Percentiles rank a stretch among this genome's conserved stretches.
Evolutionary conservation across 2,797 vertebrate genomes (phyloP).

Genomic region (Danio jaintianensis): DNA sequence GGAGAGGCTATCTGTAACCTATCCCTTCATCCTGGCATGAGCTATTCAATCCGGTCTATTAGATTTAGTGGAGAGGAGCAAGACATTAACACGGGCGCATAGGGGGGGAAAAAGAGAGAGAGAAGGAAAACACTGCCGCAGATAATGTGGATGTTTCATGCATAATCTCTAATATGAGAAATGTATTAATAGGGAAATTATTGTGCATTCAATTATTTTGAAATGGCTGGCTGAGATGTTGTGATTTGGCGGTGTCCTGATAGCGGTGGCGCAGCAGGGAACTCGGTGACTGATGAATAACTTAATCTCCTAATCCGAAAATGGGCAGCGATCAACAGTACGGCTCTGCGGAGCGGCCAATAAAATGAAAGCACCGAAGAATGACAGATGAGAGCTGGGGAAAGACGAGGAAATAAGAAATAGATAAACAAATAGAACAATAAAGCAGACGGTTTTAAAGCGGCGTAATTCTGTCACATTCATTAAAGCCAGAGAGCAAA

Average conservation of each 20-base stretch:
- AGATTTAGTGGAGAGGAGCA: slow-evolving; percentile 87
- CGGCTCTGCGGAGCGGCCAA: slow-evolving; percentile 75
- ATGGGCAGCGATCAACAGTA: slow-evolving; percentile 84
- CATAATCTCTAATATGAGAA: slow-evolving; percentile 94
- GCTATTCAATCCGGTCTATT: slow-evolving; percentile 85
- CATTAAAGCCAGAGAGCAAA: slow-evolving; percentile 80
- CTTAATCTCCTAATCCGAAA: slow-evolving; percentile 99
- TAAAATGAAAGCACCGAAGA: slow-evolving; percentile 79
- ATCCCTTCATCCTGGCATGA: slow-evolving; percentile 83
- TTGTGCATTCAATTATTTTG: slow-evolving; percentile 96
- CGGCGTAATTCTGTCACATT: slow-evolving; percentile 82
- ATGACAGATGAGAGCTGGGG: slow-evolving; percentile 63
- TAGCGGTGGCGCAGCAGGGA: slow-evolving; percentile 85
- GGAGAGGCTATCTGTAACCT: slow-evolving; percentile 83
- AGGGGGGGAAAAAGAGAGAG: slow-evolving; percentile 63
- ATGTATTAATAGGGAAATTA: slow-evolving; percentile 98
- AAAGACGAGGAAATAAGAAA: slow-evolving; percentile 72
- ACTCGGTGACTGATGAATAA: slow-evolving; percentile 93
- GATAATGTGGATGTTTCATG: slow-evolving; percentile 93
- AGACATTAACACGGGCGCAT: slow-evolving; percentile 79
- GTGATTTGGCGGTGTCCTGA: slow-evolving; percentile 88
- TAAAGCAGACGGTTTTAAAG: slow-evolving; percentile 79
- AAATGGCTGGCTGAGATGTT: slow-evolving; percentile 97
- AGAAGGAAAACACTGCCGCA: slow-evolving; percentile 72
- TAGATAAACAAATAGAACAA: slow-evolving; percentile 87